A percentile compares a stretch with the other conserved stretches of the same genome.
Conservation (phyloP, 2,797 vertebrate genomes). For the Hoplostethus mediterraneus region DNA sequence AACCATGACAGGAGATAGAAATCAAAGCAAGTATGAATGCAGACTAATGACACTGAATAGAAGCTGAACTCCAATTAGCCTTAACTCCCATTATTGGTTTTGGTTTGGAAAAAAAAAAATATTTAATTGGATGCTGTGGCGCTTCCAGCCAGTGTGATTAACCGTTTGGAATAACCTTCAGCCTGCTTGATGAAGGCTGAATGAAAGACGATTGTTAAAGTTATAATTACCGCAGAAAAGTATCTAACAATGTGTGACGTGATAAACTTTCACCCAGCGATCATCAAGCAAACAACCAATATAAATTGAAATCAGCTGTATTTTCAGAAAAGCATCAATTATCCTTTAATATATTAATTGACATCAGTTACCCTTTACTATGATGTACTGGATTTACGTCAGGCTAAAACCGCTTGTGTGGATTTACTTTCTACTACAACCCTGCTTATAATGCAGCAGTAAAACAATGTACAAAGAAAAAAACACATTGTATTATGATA, state of each 20-base stretch:
- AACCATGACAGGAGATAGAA: constrained; percentile 43
- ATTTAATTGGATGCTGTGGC: constrained; percentile 37
- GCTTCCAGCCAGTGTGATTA: constrained; percentile 52
- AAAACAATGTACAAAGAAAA: background rate
- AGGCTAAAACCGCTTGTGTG: background rate
- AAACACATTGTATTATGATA: constrained; percentile 12
- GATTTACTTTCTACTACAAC: background rate
- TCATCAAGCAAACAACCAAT: too few relatives aligned
- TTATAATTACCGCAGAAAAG: background rate
- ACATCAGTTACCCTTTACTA: background rate
- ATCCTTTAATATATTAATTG: too few relatives aligned
- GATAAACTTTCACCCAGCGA: too few relatives aligned
- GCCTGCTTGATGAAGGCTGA: constrained; percentile 1
- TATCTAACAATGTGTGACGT: background rate
- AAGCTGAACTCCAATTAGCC: constrained; percentile 56
- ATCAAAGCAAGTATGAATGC: constrained; percentile 40
- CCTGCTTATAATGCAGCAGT: too few relatives aligned
- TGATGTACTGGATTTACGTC: background rate
- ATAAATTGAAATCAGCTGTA: too few relatives aligned
- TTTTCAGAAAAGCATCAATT: too few relatives aligned
- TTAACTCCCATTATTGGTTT: constrained; percentile 35
- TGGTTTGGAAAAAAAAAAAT: constrained; percentile 23
- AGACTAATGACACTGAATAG: constrained; percentile 57
- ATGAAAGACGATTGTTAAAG: constrained; percentile 1
- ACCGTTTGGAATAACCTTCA: constrained; percentile 16